These are phyloP conservation scores for Sycophaga agraensis DNA, from an alignment of 1,140 invertebrate genomes.

Conservation along the genomic window DNA sequence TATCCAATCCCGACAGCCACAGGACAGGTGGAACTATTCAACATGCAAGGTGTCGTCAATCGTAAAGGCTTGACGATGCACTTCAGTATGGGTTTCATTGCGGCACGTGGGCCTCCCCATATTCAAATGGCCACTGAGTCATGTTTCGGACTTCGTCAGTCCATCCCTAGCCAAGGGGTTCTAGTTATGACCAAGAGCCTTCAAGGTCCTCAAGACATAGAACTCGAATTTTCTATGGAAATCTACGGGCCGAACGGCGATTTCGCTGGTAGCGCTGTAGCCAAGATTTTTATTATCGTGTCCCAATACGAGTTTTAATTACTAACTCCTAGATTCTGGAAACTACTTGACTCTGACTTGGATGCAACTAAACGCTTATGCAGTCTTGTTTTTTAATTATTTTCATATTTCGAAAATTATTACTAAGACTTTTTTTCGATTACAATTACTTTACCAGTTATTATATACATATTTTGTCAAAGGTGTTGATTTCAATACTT, in stretches of 20 bases:
- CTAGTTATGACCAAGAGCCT: conserved; percentile 72
- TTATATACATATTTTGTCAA: too few relatives aligned
- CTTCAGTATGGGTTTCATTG: conserved; percentile 74
- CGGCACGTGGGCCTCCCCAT: conserved; percentile 63
- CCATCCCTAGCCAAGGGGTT: conserved; percentile 67
- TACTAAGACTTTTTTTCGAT: too few relatives aligned
- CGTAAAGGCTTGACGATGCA: conserved; percentile 68
- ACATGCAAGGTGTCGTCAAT: conserved; percentile 74
- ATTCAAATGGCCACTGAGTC: conserved; percentile 64
- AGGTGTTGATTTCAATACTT: too few relatives aligned
- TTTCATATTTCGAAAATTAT: too few relatives aligned
- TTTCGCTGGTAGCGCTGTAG: conserved; percentile 77
- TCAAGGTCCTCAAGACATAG: conserved; percentile 85
- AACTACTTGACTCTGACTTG: too few relatives aligned
- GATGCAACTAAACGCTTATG: too few relatives aligned
- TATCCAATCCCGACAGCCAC: conserved; percentile 68
- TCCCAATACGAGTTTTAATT: conserved; percentile 79
- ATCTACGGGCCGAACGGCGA: conserved; percentile 66
- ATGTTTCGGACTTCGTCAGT: conserved; percentile 66
- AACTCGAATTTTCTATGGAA: conserved; percentile 84
- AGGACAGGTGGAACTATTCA: conserved; percentile 78
- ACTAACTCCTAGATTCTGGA: not conserved
- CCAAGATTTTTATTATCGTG: conserved; percentile 82
- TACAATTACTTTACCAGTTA: too few relatives aligned
- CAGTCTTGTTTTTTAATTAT: too few relatives aligned